Percentiles rank a stretch among this genome's conserved stretches.
phyloP scores from a whole-genome alignment of 2,113 vertebrate genomes.

The Chiloscyllium plagiosum region DNA sequence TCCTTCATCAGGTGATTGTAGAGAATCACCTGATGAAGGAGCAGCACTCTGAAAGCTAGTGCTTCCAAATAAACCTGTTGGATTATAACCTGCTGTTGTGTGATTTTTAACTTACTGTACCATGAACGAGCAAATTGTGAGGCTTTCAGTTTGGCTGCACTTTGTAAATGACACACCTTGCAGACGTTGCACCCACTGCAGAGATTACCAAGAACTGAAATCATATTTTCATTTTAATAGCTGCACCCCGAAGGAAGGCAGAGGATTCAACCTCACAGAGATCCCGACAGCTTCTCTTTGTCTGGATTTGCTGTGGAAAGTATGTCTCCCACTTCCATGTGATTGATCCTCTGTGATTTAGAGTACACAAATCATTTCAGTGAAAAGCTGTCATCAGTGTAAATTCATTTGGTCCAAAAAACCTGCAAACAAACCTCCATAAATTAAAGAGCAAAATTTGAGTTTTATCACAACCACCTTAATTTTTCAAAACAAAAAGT shows the following conservation, averaged over 20 bases:
- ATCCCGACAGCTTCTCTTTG: background rate
- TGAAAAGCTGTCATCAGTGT: too few species aligned
- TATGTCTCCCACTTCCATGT: background rate
- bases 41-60: too few species aligned
- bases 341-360: background rate
- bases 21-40: too few species aligned
- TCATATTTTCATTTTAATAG: background rate
- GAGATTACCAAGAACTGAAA: background rate
- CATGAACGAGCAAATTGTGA: background rate
- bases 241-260: background rate
- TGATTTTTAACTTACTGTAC: background rate
- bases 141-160: background rate
- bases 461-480: background rate
- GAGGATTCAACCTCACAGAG: background rate
- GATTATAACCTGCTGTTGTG: too few species aligned
- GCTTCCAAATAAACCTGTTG: too few species aligned
- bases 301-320: background rate
- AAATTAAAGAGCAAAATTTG: background rate
- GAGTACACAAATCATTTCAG: too few species aligned
- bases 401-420: background rate
- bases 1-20: too few species aligned
- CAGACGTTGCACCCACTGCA: background rate
- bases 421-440: background rate
- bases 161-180: background rate
- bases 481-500: background rate